Conservation (phyloP, 2,888 invertebrate species). For the Cotesia congregata region DNA sequence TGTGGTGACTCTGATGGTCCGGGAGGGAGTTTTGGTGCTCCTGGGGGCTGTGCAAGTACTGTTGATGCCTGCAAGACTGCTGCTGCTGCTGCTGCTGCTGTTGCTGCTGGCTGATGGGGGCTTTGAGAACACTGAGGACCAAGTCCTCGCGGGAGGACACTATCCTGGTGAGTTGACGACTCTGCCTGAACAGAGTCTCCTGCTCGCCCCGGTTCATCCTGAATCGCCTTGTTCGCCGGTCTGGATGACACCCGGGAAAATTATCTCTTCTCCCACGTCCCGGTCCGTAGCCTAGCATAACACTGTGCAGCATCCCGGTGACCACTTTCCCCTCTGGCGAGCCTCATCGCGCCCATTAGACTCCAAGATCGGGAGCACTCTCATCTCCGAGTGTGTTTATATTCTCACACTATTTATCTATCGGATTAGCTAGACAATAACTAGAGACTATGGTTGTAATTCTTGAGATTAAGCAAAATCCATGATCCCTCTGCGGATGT, state of each 20-base stretch:
- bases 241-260: constrained; percentile 59
- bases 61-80: constrained; percentile 48
- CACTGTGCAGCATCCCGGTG: constrained; percentile 63
- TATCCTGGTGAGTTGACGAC: constrained; percentile 72
- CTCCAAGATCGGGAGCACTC: constrained; percentile 30
- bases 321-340: constrained; percentile 39
- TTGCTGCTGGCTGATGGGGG: constrained; percentile 70
- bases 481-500: too few relatives aligned
- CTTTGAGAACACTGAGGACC: constrained; percentile 75
- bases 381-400: background rate
- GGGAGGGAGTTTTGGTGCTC: constrained; percentile 62
- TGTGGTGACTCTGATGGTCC: constrained; percentile 49
- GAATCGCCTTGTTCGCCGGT: constrained; percentile 54
- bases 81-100: constrained; percentile 50
- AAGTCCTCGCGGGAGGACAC: constrained; percentile 71
- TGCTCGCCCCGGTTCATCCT: constrained; percentile 77
- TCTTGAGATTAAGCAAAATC: too few relatives aligned
- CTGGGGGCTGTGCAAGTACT: constrained; percentile 49
- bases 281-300: constrained; percentile 62
- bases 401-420: too few relatives aligned
- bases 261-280: constrained; percentile 62
- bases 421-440: too few relatives aligned
- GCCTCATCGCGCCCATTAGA: constrained; percentile 31
- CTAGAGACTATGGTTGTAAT: too few relatives aligned
- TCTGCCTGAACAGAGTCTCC: constrained; percentile 76